Evolutionary conservation across 2,888 invertebrate species (phyloP).

Genomic region (Drosophila infuscata): DNA sequence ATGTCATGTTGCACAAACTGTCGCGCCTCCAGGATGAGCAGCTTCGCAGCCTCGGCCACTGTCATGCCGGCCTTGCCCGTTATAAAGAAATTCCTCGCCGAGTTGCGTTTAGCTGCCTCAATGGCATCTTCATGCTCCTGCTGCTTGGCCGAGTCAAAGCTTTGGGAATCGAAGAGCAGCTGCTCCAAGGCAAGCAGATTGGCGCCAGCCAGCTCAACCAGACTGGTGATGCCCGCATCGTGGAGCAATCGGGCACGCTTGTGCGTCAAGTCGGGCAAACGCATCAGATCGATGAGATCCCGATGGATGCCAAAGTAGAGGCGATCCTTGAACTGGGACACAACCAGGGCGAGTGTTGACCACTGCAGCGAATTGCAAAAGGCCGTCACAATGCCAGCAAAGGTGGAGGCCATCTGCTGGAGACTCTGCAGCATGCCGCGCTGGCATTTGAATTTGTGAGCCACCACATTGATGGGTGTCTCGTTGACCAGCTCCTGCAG

Average conservation of each 20-base stretch:
- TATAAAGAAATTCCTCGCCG: slow-evolving; percentile 90
- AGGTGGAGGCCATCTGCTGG: slow-evolving; percentile 97
- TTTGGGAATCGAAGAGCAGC: slow-evolving; percentile 91
- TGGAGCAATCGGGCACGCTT: slow-evolving; percentile 93
- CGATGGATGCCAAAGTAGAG: slow-evolving; percentile 97
- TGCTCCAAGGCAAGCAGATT: slow-evolving; percentile 90
- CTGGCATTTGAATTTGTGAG: slow-evolving; percentile 93
- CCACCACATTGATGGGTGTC: slow-evolving; percentile 91
- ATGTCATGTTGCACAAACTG: slow-evolving; percentile 89
- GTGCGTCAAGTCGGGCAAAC: slow-evolving; percentile 93
- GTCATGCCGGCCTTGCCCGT: slow-evolving; percentile 93
- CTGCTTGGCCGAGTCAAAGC: slow-evolving; percentile 94
- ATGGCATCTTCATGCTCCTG: slow-evolving; percentile 89
- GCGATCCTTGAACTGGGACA: slow-evolving; percentile 97
- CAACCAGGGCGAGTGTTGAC: slow-evolving; percentile 94
- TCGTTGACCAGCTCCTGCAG: slow-evolving; percentile 97
- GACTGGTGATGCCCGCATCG: slow-evolving; percentile 91
- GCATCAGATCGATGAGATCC: slow-evolving; percentile 96
- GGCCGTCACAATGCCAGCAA: slow-evolving; percentile 98
- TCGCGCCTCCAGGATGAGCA: slow-evolving; percentile 92
- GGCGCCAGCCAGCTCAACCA: slow-evolving; percentile 92
- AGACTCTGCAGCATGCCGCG: slow-evolving; percentile 96
- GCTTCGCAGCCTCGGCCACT: slow-evolving; percentile 91
- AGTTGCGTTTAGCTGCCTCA: slow-evolving; percentile 89
- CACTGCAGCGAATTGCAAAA: slow-evolving; percentile 97